phyloP scores from a whole-genome alignment of 2,113 vertebrate species.

The Vidua macroura region DNA sequence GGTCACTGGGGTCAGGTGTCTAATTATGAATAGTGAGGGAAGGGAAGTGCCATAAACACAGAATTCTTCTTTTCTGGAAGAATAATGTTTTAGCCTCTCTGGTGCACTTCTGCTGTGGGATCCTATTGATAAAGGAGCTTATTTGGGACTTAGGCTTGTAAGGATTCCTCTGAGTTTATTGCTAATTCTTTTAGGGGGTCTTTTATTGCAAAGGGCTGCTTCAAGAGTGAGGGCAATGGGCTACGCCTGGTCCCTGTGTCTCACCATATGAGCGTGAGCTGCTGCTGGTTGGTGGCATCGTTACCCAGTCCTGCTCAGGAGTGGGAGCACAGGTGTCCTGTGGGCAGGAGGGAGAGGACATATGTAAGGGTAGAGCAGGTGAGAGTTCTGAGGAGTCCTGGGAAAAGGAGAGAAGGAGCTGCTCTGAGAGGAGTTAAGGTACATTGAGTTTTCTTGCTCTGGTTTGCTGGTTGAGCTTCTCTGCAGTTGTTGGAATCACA shows the following conservation, averaged over 20 bases:
- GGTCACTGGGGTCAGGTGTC: neutral
- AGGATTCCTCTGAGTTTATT: neutral
- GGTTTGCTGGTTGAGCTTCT: neutral
- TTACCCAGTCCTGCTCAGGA: neutral
- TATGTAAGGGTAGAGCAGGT: neutral
- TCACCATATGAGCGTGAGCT: neutral
- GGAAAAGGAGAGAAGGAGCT: neutral
- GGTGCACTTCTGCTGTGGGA: neutral
- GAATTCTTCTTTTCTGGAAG: neutral
- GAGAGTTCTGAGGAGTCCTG: neutral
- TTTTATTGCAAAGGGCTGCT: neutral
- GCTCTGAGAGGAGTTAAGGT: neutral
- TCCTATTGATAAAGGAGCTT: neutral
- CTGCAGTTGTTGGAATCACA: no score
- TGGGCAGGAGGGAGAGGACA: neutral
- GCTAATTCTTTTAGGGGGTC: neutral
- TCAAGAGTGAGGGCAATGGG: neutral
- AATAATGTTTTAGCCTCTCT: neutral
- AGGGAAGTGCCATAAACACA: neutral
- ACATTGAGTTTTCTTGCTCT: fast-evolving
- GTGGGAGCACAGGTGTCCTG: neutral
- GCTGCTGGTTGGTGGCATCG: fast-evolving
- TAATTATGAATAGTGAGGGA: neutral
- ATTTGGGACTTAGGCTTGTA: neutral
- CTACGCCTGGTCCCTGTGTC: neutral